Base-by-base conservation (phyloP, 2,797 vertebrate genomes). In the Onychomys arenicola region DNA sequence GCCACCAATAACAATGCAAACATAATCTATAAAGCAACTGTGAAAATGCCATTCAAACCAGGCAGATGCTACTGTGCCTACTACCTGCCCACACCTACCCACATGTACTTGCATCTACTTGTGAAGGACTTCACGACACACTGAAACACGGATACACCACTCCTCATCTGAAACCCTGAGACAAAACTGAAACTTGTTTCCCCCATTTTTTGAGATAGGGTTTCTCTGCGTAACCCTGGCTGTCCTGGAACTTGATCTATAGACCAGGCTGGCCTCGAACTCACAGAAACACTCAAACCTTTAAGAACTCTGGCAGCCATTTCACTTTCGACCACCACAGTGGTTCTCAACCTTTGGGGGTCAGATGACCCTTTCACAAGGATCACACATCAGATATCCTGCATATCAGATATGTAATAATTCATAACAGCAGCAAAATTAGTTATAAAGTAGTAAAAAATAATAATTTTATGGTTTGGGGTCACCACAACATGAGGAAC, bases 261-360 rank as follows among this genome's bases (percentile, higher is more conserved):
- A 40, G 69, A 73, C 17, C 69, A 73, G 69, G 69, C 21, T 73
- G n/a, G 69, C n/a, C 69, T 40, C 2, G 0, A 73, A 73, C 37
- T 73, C 37, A 23, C 19, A 40, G 8, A 73, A 23, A 40, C 40
- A 73, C 19, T 73, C 37, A 25, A 69, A 73, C 7, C 23, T 46
- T 57, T 49, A 93, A 86, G 69, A 46, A 83, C 40, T 89, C 90
- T 96, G 91, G 86, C 82, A 71, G 83, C 55, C 93, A 91, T 95
- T 97, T 96, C 84, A 95, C 65, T 97, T 94, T 94, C 71, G 95
- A 89, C 71, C 80, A 95, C 37, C 85, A 85, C 19, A 49, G 71
- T 23, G 71, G 71, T 73, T 23, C 37, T 73, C 37, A 40, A 40
- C 37, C 10, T 40, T n/a, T n/a, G 67, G 34, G 67, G 67, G 14